Evolutionary conservation across 1,140 invertebrate genomes (phyloP).

Genomic region (Drosophila quadrilineata): DNA sequence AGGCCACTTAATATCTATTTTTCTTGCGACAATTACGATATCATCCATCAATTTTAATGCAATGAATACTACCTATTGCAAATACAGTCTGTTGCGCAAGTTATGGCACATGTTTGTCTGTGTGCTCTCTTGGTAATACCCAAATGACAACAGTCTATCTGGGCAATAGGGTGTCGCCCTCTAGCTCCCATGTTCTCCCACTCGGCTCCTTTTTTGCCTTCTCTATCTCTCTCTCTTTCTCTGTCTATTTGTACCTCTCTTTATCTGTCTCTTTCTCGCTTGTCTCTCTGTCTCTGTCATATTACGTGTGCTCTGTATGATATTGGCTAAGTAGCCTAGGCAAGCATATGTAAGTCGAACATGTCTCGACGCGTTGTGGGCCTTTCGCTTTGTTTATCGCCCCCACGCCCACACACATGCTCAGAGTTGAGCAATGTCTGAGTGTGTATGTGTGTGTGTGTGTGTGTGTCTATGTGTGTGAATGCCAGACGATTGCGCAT

Average conservation of each 20-base stretch:
- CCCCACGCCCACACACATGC: constrained; percentile 32
- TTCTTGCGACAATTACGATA: no score
- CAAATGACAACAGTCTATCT: no score
- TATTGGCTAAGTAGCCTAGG: constrained; percentile 28
- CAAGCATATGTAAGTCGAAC: constrained; percentile 35
- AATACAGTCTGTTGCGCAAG: constrained; percentile 70
- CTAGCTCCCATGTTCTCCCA: no score
- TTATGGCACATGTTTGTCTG: constrained; percentile 32
- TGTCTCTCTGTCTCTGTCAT: not conserved
- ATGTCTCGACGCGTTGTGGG: constrained; percentile 29
- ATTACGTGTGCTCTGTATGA: no score
- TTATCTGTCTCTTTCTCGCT: no score
- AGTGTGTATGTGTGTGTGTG: not conserved
- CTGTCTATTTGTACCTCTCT: no score
- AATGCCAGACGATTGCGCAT: constrained; percentile 58
- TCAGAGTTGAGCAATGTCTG: not conserved
- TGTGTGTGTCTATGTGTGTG: constrained; percentile 7
- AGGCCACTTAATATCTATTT: no score
- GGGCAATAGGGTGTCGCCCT: no score
- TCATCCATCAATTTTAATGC: no score
- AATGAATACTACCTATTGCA: no score
- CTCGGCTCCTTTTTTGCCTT: no score
- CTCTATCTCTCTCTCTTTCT: not conserved
- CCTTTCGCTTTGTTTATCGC: constrained; percentile 35
- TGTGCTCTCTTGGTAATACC: no score